These are phyloP conservation scores for Sciurus carolinensis DNA, from an alignment of 2,797 vertebrate genomes.

Conservation along the genomic window DNA sequence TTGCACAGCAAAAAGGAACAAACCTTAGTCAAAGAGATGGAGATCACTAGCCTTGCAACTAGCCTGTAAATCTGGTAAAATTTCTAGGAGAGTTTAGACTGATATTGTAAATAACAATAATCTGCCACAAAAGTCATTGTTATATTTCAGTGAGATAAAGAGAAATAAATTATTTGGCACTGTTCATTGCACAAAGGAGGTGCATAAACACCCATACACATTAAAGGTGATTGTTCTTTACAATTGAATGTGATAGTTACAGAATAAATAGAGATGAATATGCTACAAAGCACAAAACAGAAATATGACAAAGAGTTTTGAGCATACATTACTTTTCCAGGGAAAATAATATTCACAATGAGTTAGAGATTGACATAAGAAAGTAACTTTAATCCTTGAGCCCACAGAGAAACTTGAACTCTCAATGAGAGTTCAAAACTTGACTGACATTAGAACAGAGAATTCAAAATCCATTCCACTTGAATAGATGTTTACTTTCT, in stretches of 20 bases:
- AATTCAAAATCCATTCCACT: background rate
- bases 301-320: background rate
- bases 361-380: background rate
- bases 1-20: background rate
- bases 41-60: background rate
- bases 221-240: background rate
- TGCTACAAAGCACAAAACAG: background rate
- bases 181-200: background rate
- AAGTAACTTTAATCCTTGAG: background rate
- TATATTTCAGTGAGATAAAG: background rate
- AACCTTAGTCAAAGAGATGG: conserved; percentile 25
- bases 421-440: background rate
- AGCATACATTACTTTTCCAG: background rate
- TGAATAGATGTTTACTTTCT: background rate
- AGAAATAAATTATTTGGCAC: background rate
- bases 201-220: background rate
- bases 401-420: background rate
- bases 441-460: background rate
- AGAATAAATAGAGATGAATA: background rate
- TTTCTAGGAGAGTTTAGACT: background rate
- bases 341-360: background rate
- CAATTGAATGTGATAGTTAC: background rate
- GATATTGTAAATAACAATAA: background rate
- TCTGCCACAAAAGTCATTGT: background rate
- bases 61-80: conserved; percentile 20